These are phyloP conservation scores for Helicorthomorpha holstii DNA, from an alignment of 1,140 invertebrate species.

Conservation along the genomic window DNA sequence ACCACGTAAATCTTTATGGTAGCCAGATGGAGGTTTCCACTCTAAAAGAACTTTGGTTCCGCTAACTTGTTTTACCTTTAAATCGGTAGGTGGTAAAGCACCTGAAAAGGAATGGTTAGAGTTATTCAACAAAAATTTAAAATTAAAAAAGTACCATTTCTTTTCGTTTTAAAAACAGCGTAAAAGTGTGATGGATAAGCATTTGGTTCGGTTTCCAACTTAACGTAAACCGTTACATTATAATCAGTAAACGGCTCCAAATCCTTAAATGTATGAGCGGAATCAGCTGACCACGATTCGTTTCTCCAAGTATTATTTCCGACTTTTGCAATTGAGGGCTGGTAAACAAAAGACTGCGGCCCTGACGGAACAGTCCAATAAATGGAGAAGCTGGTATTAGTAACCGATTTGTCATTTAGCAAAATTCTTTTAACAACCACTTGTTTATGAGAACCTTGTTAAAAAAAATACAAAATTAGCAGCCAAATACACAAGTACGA, in stretches of 20 bases:
- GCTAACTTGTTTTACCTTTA: slow-evolving; percentile 42
- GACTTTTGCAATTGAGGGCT: slow-evolving; percentile 35
- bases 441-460: slow-evolving; percentile 2
- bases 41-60: slow-evolving; percentile 40
- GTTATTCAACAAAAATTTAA: too few species aligned
- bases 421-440: slow-evolving; percentile 30
- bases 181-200: slow-evolving; percentile 24
- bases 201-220: slow-evolving; percentile 23
- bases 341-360: slow-evolving; percentile 34
- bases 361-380: slow-evolving; percentile 29
- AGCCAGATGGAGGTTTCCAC: slow-evolving; percentile 41
- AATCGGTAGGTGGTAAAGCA: slow-evolving; percentile 42
- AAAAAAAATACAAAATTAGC: not conserved
- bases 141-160: slow-evolving; percentile 32
- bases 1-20: slow-evolving; percentile 36
- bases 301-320: slow-evolving; percentile 19
- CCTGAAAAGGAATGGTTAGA: too few species aligned
- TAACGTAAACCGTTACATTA: slow-evolving; percentile 57
- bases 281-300: slow-evolving; percentile 31
- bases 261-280: slow-evolving; percentile 37
- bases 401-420: slow-evolving; percentile 31
- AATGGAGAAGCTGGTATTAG: slow-evolving; percentile 30
- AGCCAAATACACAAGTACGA: not conserved
- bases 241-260: slow-evolving; percentile 51
- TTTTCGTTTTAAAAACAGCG: slow-evolving; percentile 37